A percentile compares a stretch with the other conserved stretches of the same genome.
Evolutionary conservation across 2,888 invertebrate genomes (phyloP).

Genomic region (Chrysolina oricalcia): DNA sequence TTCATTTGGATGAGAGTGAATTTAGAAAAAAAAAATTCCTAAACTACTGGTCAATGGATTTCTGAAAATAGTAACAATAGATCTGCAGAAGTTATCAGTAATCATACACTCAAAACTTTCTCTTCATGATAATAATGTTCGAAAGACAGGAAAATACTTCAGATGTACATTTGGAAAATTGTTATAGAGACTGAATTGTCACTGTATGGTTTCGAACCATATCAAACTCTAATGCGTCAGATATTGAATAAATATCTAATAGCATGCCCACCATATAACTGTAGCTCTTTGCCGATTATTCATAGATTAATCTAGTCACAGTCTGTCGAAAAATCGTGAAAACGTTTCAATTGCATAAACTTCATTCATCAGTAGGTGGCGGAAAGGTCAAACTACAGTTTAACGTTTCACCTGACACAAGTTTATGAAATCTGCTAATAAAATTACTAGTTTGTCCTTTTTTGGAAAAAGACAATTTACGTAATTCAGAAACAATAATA

Average conservation of each 20-base stretch:
- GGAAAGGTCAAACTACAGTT: constrained; percentile 37
- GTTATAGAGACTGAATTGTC: not conserved
- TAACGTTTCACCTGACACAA: constrained; percentile 31
- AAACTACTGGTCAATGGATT: too few relatives aligned
- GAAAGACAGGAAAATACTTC: too few relatives aligned
- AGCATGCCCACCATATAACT: constrained; percentile 1
- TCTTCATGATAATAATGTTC: too few relatives aligned
- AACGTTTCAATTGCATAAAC: constrained; percentile 1
- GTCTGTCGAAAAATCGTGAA: not conserved
- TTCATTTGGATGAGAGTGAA: too few relatives aligned
- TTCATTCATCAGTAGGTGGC: constrained; percentile 37
- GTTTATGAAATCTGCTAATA: constrained; percentile 26
- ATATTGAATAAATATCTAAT: not conserved
- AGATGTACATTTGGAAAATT: too few relatives aligned
- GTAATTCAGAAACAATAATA: constrained; percentile 20
- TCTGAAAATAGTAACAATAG: too few relatives aligned
- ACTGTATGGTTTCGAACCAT: not conserved
- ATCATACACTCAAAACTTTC: too few relatives aligned
- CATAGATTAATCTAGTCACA: not conserved
- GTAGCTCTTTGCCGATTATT: not conserved
- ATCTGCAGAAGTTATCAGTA: too few relatives aligned
- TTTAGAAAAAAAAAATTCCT: too few relatives aligned
- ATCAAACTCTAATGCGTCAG: not conserved
- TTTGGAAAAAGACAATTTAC: constrained; percentile 27
- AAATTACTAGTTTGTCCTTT: constrained; percentile 18